Percentiles rank a stretch among this genome's conserved stretches.
Conservation (phyloP, 1,140 invertebrate genomes). For the Camponotus vicinus region DNA sequence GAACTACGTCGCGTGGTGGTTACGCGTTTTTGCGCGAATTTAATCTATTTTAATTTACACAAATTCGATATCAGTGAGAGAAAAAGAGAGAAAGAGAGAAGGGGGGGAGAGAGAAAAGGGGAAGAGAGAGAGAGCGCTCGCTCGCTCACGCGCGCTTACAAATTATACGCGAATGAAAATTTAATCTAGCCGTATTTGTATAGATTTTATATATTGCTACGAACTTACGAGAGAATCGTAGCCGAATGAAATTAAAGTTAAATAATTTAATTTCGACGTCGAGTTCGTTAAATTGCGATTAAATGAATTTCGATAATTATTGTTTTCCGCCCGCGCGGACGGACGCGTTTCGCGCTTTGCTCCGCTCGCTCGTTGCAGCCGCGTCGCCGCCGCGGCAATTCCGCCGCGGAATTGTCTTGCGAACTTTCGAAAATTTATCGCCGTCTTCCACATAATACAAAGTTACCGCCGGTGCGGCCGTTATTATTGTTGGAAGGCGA, state of each 20-base stretch:
- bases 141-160: constrained; percentile 37
- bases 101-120: neutral
- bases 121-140: neutral
- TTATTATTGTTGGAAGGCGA: constrained; percentile 56
- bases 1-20: constrained; percentile 27
- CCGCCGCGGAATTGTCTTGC: constrained; percentile 58
- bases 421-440: constrained; percentile 62
- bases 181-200: constrained; percentile 63
- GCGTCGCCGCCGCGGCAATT: constrained; percentile 45
- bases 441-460: constrained; percentile 57
- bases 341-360: constrained; percentile 34
- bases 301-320: constrained; percentile 64
- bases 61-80: constrained; percentile 48
- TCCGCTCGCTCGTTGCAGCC: constrained; percentile 1
- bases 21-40: constrained; percentile 60
- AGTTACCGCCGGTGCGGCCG: constrained; percentile 44
- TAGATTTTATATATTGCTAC: constrained; percentile 64
- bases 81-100: neutral
- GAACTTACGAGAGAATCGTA: constrained; percentile 61
- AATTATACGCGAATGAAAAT: constrained; percentile 64
- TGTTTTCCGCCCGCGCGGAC: constrained; percentile 48
- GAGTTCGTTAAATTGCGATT: constrained; percentile 62
- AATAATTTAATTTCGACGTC: constrained; percentile 64
- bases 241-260: constrained; percentile 63
- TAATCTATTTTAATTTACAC: constrained; percentile 65